Base-by-base conservation (phyloP, 1,140 invertebrate species). In the Caerostris extrusa region DNA sequence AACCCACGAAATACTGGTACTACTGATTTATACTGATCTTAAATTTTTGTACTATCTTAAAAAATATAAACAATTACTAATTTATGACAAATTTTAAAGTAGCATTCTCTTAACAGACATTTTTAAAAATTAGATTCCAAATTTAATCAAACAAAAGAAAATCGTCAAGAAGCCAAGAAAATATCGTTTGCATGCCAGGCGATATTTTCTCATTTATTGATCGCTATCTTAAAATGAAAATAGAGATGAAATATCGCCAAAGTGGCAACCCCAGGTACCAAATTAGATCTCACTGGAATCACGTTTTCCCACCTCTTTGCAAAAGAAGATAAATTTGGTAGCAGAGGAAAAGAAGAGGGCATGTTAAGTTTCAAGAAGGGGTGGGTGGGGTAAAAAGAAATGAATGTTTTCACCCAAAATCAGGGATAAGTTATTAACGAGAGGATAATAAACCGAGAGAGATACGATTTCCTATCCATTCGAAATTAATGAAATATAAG, bases 401-500 rank as follows among this genome's bases (percentile, higher is more conserved):
- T 81, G 89, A 58, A 90, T 90, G 89, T 81, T 90, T 71, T n/a
- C n/a, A 7, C 50, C 60, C 53, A 58, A 53, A 82, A 83, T 50
- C 34, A n/a, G 77, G 57, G 64, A 77, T 83, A 82, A 60, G 69
- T 91, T 91, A 91, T 91, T 91, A 91, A 91, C 77, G 90, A 91
- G 77, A n/a, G n/a, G n/a, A 83, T 91, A 91, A 91, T 91, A 91
- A 91, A 90, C 89, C 55, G 19, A n/a, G 81, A 81, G 61, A 60
- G 53, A 81, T 90, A 60, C 90, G n/a, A 56, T n/a, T 60, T 17
- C 88, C 34, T 8, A 57, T 90, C 69, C 17, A 57, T 81, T 56
- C 17, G 57, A 83, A 91, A 91, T 91, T 91, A 91, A 91, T 91
- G 90, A 91, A 83, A 61, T 91, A 56, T 55, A 81, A 50, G 50